Conservation (phyloP, 2,888 invertebrate species). For the Galerucella pusilla region DNA sequence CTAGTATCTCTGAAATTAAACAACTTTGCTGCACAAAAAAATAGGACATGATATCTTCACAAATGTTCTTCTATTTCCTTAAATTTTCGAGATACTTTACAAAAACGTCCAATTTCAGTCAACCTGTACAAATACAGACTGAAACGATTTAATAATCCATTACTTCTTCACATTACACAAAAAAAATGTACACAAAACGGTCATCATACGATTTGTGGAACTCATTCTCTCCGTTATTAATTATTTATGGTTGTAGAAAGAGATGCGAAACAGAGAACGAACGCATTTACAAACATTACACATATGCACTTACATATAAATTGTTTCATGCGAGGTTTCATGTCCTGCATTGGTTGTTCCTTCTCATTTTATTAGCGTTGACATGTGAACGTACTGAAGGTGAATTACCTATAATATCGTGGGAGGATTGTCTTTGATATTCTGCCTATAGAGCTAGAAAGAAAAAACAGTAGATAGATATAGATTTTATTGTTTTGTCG, state of each 20-base stretch:
- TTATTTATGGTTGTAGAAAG: not conserved
- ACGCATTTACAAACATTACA: conserved; percentile 1
- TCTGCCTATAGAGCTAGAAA: too few relatives aligned
- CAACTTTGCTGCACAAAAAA: too few relatives aligned
- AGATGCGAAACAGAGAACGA: not conserved
- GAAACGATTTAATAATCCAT: not conserved
- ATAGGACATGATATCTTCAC: too few relatives aligned
- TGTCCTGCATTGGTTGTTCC: conserved; percentile 4
- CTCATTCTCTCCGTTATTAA: not conserved
- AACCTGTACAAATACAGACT: not conserved
- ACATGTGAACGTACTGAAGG: conserved; percentile 12
- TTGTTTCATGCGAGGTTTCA: conserved; percentile 14
- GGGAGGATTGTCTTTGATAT: too few relatives aligned
- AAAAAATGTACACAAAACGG: not conserved
- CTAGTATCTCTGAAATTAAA: too few relatives aligned
- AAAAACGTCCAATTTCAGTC: too few relatives aligned
- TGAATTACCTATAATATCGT: too few relatives aligned
- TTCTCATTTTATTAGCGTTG: conserved; percentile 10
- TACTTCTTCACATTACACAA: not conserved
- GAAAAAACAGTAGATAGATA: too few relatives aligned
- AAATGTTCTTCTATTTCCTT: too few relatives aligned
- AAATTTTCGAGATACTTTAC: too few relatives aligned
- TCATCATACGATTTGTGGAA: not conserved
- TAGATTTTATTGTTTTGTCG: too few relatives aligned
- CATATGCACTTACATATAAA: not conserved